Conservation (phyloP, 2,797 vertebrate species). For the Otolemur crassicaudatus region DNA sequence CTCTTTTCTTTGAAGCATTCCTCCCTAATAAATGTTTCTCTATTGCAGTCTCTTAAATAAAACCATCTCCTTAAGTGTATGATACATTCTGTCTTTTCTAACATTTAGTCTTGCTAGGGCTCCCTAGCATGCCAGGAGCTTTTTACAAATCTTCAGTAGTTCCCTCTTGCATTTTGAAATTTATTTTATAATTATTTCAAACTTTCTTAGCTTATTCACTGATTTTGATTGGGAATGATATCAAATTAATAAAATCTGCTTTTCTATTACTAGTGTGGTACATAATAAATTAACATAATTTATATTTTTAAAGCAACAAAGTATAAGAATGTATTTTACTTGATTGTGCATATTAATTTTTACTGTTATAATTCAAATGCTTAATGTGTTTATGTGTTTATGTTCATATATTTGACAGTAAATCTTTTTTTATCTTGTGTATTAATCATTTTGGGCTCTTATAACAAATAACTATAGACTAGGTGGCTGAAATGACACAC, state of each 20-base stretch:
- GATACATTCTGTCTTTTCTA: background rate
- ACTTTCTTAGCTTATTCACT: background rate
- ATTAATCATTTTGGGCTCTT: background rate
- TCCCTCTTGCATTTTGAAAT: background rate
- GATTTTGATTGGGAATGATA: background rate
- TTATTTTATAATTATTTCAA: background rate
- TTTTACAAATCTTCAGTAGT: background rate
- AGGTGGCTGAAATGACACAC: background rate
- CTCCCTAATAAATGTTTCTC: background rate
- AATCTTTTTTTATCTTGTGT: background rate
- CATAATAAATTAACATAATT: background rate
- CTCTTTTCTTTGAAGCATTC: background rate
- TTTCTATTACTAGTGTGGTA: background rate
- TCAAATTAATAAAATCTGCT: background rate
- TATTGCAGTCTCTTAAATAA: background rate
- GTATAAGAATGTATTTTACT: background rate
- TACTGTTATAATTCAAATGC: background rate
- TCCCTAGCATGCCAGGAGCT: background rate
- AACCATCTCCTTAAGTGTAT: background rate
- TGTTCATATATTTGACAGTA: background rate
- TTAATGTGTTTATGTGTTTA: background rate
- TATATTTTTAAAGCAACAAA: constrained; percentile 17
- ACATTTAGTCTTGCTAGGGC: background rate
- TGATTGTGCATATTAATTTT: background rate
- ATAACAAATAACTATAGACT: background rate